Evolutionary conservation across 2,113 vertebrate species (phyloP).

Genomic region (Cathartes aura): DNA sequence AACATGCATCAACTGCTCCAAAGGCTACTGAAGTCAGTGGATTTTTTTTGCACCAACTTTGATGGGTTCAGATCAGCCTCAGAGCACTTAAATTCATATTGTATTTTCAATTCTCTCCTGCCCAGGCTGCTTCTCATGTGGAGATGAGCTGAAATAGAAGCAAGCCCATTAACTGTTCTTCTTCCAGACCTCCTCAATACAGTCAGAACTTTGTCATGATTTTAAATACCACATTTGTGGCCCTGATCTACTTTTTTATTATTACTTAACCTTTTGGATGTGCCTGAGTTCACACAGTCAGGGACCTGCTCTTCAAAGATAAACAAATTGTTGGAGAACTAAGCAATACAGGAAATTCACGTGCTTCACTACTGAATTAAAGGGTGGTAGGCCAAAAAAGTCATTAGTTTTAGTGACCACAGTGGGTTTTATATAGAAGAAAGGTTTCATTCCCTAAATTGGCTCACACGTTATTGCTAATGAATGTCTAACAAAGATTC

Average conservation of each 20-base stretch:
- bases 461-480: constrained; percentile 70
- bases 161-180: constrained; percentile 50
- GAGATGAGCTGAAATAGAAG: constrained; percentile 33
- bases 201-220: constrained; percentile 38
- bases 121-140: constrained; percentile 4
- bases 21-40: background rate
- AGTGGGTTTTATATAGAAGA: constrained; percentile 63
- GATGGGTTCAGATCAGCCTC: background rate
- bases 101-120: constrained; percentile 30
- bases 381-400: constrained; percentile 58
- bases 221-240: constrained; percentile 50
- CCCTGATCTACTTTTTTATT: constrained; percentile 52
- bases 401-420: constrained; percentile 71
- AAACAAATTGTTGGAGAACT: constrained; percentile 66
- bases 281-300: constrained; percentile 50
- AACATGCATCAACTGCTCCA: background rate
- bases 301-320: constrained; percentile 63
- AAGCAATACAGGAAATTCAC: constrained; percentile 48
- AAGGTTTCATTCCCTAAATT: constrained; percentile 69
- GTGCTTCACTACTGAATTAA: constrained; percentile 46
- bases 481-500: constrained; percentile 73
- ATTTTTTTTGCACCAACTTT: background rate
- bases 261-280: constrained; percentile 58
- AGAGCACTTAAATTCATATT: constrained; percentile 21
- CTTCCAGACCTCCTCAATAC: constrained; percentile 33